Base-by-base conservation (phyloP, 2,888 invertebrate genomes). In the Thereva unica region DNA sequence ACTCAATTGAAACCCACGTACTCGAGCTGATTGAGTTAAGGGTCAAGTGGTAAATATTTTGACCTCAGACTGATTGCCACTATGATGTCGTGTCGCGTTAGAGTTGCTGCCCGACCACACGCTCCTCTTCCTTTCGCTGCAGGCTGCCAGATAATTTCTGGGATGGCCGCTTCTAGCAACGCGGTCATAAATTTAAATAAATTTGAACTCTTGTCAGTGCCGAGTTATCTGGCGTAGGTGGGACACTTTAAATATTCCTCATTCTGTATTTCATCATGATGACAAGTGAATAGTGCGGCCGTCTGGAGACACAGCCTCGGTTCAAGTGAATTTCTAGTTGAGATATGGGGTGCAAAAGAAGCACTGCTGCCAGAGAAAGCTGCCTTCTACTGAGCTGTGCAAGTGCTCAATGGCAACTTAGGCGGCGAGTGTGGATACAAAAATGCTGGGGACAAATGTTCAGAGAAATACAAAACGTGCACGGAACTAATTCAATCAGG, bases 1-100 rank as follows among this genome's bases (percentile, higher is more conserved):
- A 61, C 61, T 61, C 61, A 61, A 61, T 61, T 61, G 61, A 61
- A 71, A 71, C 71, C 71, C 71, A 71, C 71, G 71, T 70, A 71
- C 71, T 71, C 71, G 67, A 70, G 69, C 67, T 70, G 71, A 72
- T 72, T 72, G 70, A 72, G 70, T 72, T 72, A 72, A 72, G 71
- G 71, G 71, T 72, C 71, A 72, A 72, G 71, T 72, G 70, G 71
- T 72, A 72, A 72, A 72, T 72, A 72, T 72, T 72, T 72, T 72
- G 71, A 72, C 71, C 71, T 72, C 71, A 72, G 71, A 72, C 71
- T 70, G 71, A 72, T 72, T 72, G 69, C 69, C 68, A 69, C 69
- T 64, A 71, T 69, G 71, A 71, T 70, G 70, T 71, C 71, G 53
- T 64, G 61, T 61, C 41, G 61, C 12, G 61, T 7, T 47, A 38